Evolutionary conservation across 2,797 vertebrate genomes (phyloP), one percentile per base, ranked within the genome.

Genomic region (Moxostoma hubbsi): DNA sequence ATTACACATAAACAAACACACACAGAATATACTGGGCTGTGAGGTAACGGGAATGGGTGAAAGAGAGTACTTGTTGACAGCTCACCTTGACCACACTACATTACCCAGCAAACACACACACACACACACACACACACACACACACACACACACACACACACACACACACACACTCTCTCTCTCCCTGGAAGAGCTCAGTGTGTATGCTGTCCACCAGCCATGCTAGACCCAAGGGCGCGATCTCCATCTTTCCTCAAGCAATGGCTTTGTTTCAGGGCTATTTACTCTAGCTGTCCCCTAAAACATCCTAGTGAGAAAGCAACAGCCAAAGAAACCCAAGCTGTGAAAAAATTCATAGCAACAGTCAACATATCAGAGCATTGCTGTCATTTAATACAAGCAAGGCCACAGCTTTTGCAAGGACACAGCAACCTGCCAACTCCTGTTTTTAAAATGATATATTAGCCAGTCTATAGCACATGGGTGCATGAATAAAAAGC

Each of bases 21-120:
- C 18, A 24, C 2, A 24, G 18, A 24, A 4, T 79, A 83, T 81
- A 67, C 85, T 83, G 85, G 85, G 72, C 77, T 8, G 83, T 86
- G 84, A 89, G 87, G 89, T 93, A 92, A 89, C 89, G 90, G 91
- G 89, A 93, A 93, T 83, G 49, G 85, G 85, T 92, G 89, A 93
- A 93, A 92, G 91, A 89, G 85, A 18, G 75, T 81, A 88, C 85
- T 89, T 93, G 92, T 93, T 91, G 86, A 87, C 83, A 82, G 83
- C 70, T 65, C 36, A 58, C 84, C 80, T 75, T 75, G 83, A 86
- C 83, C 54, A 61, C 84, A 66, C 77, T 83, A 57, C 82, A 83
- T 75, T 66, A 73, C 63, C 65, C 47, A 83, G 77, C 83, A 87
- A 89, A 86, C 86, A 82, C 24, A 24, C 24, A 24, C 24, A 24